Base-by-base conservation (phyloP, 2,797 vertebrate species). In the Margarornis squamiger region DNA sequence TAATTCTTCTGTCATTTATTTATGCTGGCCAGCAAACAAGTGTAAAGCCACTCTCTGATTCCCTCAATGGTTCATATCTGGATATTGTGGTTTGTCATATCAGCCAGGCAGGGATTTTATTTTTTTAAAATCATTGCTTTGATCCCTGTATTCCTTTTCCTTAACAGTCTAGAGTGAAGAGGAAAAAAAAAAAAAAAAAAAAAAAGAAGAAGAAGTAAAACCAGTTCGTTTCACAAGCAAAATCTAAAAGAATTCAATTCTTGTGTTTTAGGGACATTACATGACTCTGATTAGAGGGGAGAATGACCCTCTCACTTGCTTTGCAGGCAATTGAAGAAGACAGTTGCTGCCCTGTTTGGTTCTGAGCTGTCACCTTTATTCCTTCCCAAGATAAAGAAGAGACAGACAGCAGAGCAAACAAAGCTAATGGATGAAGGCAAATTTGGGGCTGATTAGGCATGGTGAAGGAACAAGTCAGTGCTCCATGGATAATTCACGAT, bases 371-470 rank as follows among this genome's bases (percentile, higher is more conserved):
- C 87, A 96, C 85, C 91, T 91, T 95, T 94, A 96, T 93, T 96
- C 89, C 68, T 85, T 90, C 63, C 70, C 45, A 46, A 94, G 93
- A 96, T 96, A 96, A 94, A 96, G 87, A 89, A 80, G 84, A 90
- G 91, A 77, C 93, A 96, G 91, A 90, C 85, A 93, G 87, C 91
- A 93, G 93, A 95, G 72, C 90, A 94, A 95, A 95, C 94, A 96
- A 86, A 94, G 78, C 78, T 91, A 83, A 95, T 54, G 78, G 95
- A 87, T 92, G 93, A 95, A 82, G 72, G 94, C 75, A 92, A 95
- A 96, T 94, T 91, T 88, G 81, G 94, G 63, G 75, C 89, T 88
- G 82, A 93, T 96, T 96, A 96, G 93, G 52, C 95, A 83, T 65
- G 85, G 87, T 93, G 73, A 92, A 93, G 95, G 84, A 94, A 87